Evolutionary conservation across 2,888 invertebrate species (phyloP).

Genomic region (Dasysyrphus albostriatus): DNA sequence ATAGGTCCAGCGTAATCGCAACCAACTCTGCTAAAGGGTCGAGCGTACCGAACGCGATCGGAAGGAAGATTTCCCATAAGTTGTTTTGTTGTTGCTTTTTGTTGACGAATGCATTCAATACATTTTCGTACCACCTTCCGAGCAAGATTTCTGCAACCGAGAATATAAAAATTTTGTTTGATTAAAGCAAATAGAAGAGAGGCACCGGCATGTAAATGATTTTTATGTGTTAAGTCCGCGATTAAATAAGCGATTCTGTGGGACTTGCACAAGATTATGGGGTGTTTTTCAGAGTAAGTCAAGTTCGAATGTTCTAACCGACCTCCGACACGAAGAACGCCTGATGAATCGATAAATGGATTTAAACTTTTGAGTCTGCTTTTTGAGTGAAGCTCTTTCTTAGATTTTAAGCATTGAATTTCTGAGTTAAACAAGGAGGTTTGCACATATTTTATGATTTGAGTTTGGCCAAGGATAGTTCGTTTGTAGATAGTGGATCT

Average conservation of each 20-base stretch:
- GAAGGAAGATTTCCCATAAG: conserved; percentile 29
- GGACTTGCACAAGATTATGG: not conserved
- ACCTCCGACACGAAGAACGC: too few relatives aligned
- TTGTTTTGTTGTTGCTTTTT: conserved; percentile 34
- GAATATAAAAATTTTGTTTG: conserved; percentile 26
- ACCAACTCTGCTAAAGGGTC: conserved; percentile 39
- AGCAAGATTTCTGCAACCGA: conserved; percentile 8
- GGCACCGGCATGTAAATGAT: conserved; percentile 20
- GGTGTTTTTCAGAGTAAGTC: too few relatives aligned
- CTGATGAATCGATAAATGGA: conserved; percentile 25
- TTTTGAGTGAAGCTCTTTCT: conserved; percentile 1
- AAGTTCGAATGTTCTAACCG: too few relatives aligned
- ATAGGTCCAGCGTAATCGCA: conserved; percentile 57
- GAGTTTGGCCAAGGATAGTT: not conserved
- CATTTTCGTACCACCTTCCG: conserved; percentile 55
- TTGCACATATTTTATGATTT: conserved; percentile 3
- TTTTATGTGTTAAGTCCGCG: too few relatives aligned
- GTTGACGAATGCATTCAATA: conserved; percentile 48
- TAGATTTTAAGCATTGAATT: not conserved
- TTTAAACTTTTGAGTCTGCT: conserved; percentile 13
- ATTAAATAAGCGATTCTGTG: too few relatives aligned
- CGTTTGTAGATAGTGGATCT: not conserved
- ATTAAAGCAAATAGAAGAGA: conserved; percentile 8
- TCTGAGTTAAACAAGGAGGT: not conserved
- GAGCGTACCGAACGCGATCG: conserved; percentile 45